Percentiles rank a stretch among this genome's conserved stretches.
Evolutionary conservation across 2,797 vertebrate genomes (phyloP).

Genomic region (Kryptolebias ocellatus): DNA sequence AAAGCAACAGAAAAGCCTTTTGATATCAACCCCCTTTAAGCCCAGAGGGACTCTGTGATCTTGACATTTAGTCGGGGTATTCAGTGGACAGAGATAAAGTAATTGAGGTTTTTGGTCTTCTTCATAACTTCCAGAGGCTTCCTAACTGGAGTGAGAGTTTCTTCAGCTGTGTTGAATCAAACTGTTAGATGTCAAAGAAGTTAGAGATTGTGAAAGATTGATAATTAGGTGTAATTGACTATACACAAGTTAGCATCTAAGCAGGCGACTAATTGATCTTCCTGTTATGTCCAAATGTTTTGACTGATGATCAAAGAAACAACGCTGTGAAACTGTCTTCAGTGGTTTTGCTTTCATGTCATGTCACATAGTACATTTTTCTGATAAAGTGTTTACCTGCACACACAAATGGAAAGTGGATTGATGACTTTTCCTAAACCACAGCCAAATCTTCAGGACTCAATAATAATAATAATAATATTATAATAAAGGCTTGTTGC

Average conservation of each 20-base stretch:
- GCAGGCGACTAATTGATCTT: conserved; percentile 70
- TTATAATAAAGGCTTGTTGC: too few relatives aligned
- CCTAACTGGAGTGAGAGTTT: conserved; percentile 57
- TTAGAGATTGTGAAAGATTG: conserved; percentile 64
- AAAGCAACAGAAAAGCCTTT: conserved; percentile 80
- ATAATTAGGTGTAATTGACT: conserved; percentile 72
- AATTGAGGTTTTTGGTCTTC: conserved; percentile 73
- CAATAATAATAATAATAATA: too few relatives aligned
- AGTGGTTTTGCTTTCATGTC: conserved; percentile 63
- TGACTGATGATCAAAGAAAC: conserved; percentile 66
- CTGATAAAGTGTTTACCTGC: too few relatives aligned
- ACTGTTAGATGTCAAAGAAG: conserved; percentile 54
- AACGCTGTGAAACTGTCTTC: conserved; percentile 60
- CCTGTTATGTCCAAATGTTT: conserved; percentile 60
- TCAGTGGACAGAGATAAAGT: conserved; percentile 81
- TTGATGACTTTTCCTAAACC: too few relatives aligned
- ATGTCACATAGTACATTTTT: conserved; percentile 35
- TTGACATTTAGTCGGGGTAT: conserved; percentile 85
- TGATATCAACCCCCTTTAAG: conserved; percentile 83
- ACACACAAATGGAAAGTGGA: too few relatives aligned
- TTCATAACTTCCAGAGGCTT: conserved; percentile 59
- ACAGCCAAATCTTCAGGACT: too few relatives aligned
- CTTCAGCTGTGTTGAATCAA: conserved; percentile 48
- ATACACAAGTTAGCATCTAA: conserved; percentile 73
- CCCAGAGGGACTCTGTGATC: conserved; percentile 82